Percentiles rank a stretch among this genome's conserved stretches.
phyloP scores from a whole-genome alignment of 92 coral and sea anemone species.

The Phenganax subtilis region DNA sequence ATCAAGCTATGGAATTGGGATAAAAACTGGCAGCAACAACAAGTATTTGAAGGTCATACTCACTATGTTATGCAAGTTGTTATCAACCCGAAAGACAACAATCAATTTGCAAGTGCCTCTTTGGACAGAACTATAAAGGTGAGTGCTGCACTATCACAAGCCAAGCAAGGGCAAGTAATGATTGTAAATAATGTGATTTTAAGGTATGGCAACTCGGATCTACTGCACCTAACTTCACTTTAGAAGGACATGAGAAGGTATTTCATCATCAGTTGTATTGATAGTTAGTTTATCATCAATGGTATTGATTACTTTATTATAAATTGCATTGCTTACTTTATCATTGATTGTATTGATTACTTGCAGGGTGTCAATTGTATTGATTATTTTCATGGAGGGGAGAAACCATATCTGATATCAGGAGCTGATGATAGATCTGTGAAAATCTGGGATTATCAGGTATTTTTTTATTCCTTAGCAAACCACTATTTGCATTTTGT shows the following conservation, averaged over 20 bases:
- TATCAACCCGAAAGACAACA: slow-evolving; percentile 94
- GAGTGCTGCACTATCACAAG: neutral
- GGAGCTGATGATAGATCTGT: slow-evolving; percentile 98
- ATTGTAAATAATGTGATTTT: neutral
- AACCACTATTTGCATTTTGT: neutral
- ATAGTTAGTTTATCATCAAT: too few species aligned
- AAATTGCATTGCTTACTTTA: too few species aligned
- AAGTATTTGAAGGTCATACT: slow-evolving; percentile 99
- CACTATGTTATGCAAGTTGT: slow-evolving; percentile 99
- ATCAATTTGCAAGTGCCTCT: slow-evolving; percentile 95
- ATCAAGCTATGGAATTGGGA: slow-evolving; percentile 99
- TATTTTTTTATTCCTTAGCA: neutral
- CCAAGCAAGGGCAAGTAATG: neutral
- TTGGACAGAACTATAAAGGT: slow-evolving; percentile 81
- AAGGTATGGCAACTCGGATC: slow-evolving; percentile 99
- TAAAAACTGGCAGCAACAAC: slow-evolving; percentile 94
- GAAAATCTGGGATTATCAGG: slow-evolving; percentile 99
- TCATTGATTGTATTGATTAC: too few species aligned
- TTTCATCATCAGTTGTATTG: neutral
- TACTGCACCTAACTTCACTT: slow-evolving; percentile 84
- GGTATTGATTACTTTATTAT: too few species aligned
- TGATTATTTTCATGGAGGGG: slow-evolving; percentile 98
- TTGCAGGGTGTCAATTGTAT: slow-evolving; percentile 90
- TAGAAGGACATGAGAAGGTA: slow-evolving; percentile 99
- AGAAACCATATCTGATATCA: slow-evolving; percentile 93